Conservation (phyloP, 2,888 invertebrate species). For the Megaustenia siamemsis region DNA sequence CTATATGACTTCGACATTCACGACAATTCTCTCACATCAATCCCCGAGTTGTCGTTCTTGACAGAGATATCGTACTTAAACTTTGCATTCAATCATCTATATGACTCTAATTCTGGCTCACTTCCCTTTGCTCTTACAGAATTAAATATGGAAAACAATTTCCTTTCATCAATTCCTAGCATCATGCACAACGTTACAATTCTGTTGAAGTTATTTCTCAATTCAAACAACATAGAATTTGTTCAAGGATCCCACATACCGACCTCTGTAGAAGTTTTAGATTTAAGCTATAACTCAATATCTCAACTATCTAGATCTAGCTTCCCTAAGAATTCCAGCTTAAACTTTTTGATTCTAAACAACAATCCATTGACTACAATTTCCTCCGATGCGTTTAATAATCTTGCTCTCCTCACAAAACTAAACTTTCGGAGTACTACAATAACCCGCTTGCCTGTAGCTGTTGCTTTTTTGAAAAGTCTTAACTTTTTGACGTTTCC, state of each 20-base stretch:
- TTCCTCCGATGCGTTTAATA: neutral
- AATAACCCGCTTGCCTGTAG: neutral
- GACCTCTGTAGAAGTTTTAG: neutral
- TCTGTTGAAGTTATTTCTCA: too few relatives aligned
- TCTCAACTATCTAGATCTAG: neutral
- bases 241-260: neutral
- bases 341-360: neutral
- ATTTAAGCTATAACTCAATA: neutral
- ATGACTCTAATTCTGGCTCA: too few relatives aligned
- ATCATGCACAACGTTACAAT: too few relatives aligned
- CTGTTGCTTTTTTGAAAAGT: neutral
- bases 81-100: too few relatives aligned
- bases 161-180: too few relatives aligned
- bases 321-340: neutral
- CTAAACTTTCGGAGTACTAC: neutral
- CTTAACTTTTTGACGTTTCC: neutral
- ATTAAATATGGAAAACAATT: too few relatives aligned
- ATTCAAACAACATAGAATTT: too few relatives aligned
- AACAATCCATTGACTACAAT: neutral
- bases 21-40: too few relatives aligned
- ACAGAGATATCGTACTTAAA: too few relatives aligned
- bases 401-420: neutral
- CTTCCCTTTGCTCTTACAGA: too few relatives aligned
- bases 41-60: too few relatives aligned
- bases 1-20: too few relatives aligned